phyloP scores from a whole-genome alignment of 30 jellyfish, hydroid and myxozoan genomes.

The Aurelia sp. region DNA sequence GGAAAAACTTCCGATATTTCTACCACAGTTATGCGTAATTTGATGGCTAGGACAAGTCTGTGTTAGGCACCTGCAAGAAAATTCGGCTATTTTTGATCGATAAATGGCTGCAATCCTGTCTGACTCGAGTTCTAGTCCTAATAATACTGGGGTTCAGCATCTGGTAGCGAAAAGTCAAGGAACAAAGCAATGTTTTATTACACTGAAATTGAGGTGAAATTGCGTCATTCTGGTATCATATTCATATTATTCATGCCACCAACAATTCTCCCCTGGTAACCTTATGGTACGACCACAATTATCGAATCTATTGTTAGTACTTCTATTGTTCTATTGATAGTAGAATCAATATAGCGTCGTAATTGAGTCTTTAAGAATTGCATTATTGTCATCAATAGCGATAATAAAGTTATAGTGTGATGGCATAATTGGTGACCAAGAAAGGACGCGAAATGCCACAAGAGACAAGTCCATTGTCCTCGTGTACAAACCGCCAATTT shows the following conservation, averaged over 20 bases:
- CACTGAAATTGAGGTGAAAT: no score
- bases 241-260: constrained; percentile 2
- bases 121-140: no score
- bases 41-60: no score
- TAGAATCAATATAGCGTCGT: not conserved
- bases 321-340: not conserved
- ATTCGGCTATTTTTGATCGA: no score
- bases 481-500: not conserved
- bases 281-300: not conserved
- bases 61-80: no score
- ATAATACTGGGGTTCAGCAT: no score
- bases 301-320: not conserved
- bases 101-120: no score
- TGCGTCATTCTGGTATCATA: not conserved
- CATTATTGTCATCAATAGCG: constrained; percentile 36
- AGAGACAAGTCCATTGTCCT: not conserved
- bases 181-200: not conserved
- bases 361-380: constrained; percentile 3
- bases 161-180: no score
- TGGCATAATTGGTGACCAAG: constrained; percentile 7
- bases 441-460: constrained; percentile 56
- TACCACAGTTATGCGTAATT: no score
- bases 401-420: constrained; percentile 4
- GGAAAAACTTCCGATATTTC: no score
- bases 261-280: not conserved